A percentile compares a stretch with the other conserved stretches of the same genome.
phyloP scores from a whole-genome alignment of 2,113 vertebrate genomes.

The Turdus rufiventris region DNA sequence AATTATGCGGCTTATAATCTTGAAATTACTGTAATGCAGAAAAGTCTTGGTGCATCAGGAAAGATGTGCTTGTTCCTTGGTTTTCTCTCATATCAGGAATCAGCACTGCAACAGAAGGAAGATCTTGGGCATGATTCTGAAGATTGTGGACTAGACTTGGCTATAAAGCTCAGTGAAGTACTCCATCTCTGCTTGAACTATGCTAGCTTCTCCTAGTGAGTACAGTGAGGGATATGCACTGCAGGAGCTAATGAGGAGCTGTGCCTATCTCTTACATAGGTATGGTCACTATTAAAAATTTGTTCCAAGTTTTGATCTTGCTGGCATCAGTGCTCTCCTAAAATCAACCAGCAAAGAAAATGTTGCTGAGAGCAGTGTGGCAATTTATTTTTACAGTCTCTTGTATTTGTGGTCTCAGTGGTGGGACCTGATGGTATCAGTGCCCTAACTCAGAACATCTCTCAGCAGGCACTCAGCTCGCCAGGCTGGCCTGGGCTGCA shows the following conservation, averaged over 20 bases:
- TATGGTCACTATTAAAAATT: neutral
- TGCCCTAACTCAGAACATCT: neutral
- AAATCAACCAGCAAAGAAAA: neutral
- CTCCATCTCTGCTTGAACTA: neutral
- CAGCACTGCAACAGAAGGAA: neutral
- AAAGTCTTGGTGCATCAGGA: neutral
- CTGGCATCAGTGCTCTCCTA: neutral
- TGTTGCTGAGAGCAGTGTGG: neutral
- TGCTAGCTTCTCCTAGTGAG: neutral
- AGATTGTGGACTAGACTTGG: neutral
- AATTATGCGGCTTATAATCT: no score
- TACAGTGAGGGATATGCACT: neutral
- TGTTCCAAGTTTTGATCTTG: neutral
- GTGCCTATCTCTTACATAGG: neutral
- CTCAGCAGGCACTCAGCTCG: neutral
- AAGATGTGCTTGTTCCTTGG: rapidly evolving
- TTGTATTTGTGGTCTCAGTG: neutral
- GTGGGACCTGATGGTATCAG: neutral
- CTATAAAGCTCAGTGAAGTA: neutral
- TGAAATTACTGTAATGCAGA: neutral
- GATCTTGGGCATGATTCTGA: neutral
- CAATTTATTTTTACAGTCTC: neutral
- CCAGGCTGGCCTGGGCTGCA: rapidly evolving
- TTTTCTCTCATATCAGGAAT: neutral
- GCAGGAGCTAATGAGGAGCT: neutral